These are phyloP conservation scores for Squalus acanthias DNA, from an alignment of 2,797 vertebrate species.

Conservation along the genomic window DNA sequence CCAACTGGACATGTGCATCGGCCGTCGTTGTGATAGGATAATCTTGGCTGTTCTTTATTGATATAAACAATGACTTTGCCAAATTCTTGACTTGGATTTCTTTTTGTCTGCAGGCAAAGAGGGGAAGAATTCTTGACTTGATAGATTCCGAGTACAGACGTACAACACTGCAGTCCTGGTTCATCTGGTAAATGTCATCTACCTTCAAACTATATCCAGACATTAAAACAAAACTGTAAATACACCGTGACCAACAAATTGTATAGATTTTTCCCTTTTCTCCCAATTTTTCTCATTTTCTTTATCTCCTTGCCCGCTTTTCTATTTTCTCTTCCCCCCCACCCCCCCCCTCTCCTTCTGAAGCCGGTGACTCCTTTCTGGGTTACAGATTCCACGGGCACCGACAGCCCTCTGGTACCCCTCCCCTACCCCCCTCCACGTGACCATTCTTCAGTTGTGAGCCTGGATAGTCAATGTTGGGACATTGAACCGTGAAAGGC, in stretches of 20 bases:
- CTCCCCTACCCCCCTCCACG: background rate
- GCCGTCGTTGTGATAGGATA: background rate
- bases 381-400: background rate
- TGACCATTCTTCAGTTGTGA: background rate
- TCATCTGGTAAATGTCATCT: slow-evolving; percentile 75
- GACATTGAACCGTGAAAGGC: background rate
- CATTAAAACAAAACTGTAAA: slow-evolving; percentile 3
- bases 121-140: slow-evolving; percentile 74
- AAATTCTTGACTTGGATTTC: background rate
- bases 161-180: slow-evolving; percentile 84
- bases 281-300: background rate
- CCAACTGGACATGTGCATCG: background rate
- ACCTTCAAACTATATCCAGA: background rate
- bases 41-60: background rate
- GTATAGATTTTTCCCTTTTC: background rate
- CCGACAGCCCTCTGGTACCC: background rate
- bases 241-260: background rate
- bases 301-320: background rate
- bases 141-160: slow-evolving; percentile 65
- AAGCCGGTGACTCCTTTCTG: background rate
- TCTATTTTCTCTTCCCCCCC: background rate
- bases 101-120: slow-evolving; percentile 59
- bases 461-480: background rate
- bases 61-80: background rate
- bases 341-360: background rate